A percentile compares a stretch with the other conserved stretches of the same genome.
Conservation (phyloP, 2,113 vertebrate genomes). For the Egretta garzetta region DNA sequence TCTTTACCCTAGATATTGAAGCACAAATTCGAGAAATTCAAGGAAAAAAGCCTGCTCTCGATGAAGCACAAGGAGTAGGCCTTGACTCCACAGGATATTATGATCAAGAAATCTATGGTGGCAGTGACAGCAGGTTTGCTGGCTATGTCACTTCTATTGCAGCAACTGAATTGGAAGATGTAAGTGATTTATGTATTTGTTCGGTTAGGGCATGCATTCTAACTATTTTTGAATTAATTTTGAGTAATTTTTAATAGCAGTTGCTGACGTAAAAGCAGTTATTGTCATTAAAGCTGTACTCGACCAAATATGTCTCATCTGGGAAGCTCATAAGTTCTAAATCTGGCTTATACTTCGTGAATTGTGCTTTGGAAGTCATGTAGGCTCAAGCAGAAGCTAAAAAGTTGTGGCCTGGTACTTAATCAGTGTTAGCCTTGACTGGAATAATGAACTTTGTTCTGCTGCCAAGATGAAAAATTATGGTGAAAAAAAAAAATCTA, state of each 20-base stretch:
- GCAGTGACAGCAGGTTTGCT: constrained; percentile 95
- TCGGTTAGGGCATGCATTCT: background rate
- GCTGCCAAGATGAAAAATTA: background rate
- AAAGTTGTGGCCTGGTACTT: background rate
- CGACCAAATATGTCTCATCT: background rate
- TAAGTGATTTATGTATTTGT: constrained; percentile 69
- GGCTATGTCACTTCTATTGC: constrained; percentile 98
- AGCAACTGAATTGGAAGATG: constrained; percentile 96
- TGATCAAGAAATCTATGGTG: constrained; percentile 98
- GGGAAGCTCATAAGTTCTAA: background rate
- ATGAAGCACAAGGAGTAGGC: constrained; percentile 93
- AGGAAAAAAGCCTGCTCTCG: constrained; percentile 93
- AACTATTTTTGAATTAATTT: background rate
- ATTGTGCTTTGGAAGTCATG: background rate
- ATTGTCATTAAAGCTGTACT: background rate
- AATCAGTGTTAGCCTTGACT: background rate
- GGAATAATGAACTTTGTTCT: background rate
- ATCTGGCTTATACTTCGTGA: background rate
- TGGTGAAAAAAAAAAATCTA: fast-evolving
- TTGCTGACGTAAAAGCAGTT: background rate
- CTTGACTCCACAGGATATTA: constrained; percentile 96
- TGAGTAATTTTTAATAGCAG: background rate
- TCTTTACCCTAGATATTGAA: constrained; percentile 88
- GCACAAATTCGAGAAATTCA: constrained; percentile 98
- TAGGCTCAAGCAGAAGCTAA: background rate